These are phyloP conservation scores for Olivierus martensii DNA, from an alignment of 1,140 invertebrate species.

Conservation along the genomic window DNA sequence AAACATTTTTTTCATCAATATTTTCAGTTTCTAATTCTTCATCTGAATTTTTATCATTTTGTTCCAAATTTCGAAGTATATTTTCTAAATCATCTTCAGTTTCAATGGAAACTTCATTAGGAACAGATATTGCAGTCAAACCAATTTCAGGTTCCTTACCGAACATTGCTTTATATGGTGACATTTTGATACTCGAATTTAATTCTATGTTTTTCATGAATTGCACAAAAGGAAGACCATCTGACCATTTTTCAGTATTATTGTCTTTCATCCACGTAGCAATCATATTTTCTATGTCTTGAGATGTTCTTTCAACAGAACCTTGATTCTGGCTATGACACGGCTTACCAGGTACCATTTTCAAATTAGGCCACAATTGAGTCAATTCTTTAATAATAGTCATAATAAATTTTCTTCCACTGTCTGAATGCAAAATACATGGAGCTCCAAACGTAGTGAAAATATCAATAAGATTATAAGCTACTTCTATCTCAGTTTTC, in stretches of 20 bases:
- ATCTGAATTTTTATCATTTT: too few relatives aligned
- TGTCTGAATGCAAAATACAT: too few relatives aligned
- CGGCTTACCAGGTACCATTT: constrained; percentile 20
- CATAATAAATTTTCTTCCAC: too few relatives aligned
- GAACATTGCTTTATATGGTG: constrained; percentile 12
- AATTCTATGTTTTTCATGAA: constrained; percentile 4
- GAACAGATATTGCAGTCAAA: constrained; percentile 1
- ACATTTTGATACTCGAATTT: neutral
- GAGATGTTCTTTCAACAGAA: constrained; percentile 17
- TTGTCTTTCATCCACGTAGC: constrained; percentile 18
- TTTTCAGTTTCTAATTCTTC: too few relatives aligned
- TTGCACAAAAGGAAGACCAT: constrained; percentile 2
- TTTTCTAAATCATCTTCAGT: constrained; percentile 7
- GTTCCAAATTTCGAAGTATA: too few relatives aligned
- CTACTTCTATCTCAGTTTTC: too few relatives aligned
- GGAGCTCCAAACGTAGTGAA: too few relatives aligned
- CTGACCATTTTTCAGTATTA: constrained; percentile 13
- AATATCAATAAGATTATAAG: too few relatives aligned
- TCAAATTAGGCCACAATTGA: too few relatives aligned
- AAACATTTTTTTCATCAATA: too few relatives aligned
- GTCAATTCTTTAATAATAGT: too few relatives aligned
- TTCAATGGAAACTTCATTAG: constrained; percentile 4
- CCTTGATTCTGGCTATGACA: constrained; percentile 21
- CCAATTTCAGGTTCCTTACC: constrained; percentile 3
- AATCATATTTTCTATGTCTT: constrained; percentile 20